Percentiles rank a stretch among this genome's conserved stretches.
These are phyloP conservation scores for Fistularia commersonii DNA, from an alignment of 2,797 vertebrate species.

Conservation along the genomic window DNA sequence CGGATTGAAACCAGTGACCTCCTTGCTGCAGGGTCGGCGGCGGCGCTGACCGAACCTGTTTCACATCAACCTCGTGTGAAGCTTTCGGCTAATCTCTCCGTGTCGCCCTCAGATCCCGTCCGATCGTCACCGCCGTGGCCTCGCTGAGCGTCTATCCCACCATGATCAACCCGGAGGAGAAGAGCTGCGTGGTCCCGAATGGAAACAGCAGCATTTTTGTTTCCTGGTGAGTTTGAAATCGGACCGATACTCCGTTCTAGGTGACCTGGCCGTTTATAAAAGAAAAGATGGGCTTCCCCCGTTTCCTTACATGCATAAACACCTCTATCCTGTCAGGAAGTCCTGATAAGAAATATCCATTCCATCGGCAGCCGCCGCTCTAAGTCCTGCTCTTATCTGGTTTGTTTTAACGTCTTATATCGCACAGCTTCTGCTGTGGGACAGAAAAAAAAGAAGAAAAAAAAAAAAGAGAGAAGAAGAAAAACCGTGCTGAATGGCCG, in stretches of 20 bases:
- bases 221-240: constrained; percentile 79
- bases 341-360: constrained; percentile 43
- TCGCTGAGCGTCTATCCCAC: constrained; percentile 79
- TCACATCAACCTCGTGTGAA: neutral
- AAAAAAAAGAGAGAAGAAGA: no score
- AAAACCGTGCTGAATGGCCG: constrained; percentile 49
- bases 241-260: constrained; percentile 2
- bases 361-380: constrained; percentile 20
- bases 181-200: constrained; percentile 74
- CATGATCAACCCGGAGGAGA: constrained; percentile 93
- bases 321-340: constrained; percentile 39
- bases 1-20: neutral
- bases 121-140: constrained; percentile 84
- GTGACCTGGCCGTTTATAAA: constrained; percentile 11
- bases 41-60: no score
- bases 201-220: constrained; percentile 76
- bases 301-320: constrained; percentile 32
- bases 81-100: neutral
- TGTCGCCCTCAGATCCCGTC: constrained; percentile 77
- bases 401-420: constrained; percentile 33
- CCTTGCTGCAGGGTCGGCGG: no score
- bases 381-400: constrained; percentile 32
- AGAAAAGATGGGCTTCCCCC: constrained; percentile 24
- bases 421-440: constrained; percentile 22
- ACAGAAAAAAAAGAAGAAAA: constrained; percentile 26